These are phyloP conservation scores for Pampus argenteus DNA, from an alignment of 2,797 vertebrate species.

Conservation along the genomic window DNA sequence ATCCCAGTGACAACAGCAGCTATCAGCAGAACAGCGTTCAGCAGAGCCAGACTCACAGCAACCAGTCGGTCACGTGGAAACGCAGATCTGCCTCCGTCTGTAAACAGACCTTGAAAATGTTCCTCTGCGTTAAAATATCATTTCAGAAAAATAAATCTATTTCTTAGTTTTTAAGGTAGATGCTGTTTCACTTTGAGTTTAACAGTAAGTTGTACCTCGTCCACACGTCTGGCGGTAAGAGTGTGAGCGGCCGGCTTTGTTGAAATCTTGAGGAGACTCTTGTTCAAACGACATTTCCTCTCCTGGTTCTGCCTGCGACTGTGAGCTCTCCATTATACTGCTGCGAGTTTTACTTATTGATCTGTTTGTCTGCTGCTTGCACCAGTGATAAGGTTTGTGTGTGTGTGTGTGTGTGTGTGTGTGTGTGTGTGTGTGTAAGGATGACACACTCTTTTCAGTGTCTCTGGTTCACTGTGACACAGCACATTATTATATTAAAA, in stretches of 20 bases:
- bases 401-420: conserved; percentile 33
- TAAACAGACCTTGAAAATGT: conserved; percentile 46
- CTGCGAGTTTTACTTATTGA: conserved; percentile 52
- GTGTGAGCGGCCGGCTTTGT: conserved; percentile 1
- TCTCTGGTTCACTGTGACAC: not conserved
- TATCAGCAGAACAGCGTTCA: conserved; percentile 70
- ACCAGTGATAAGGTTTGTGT: conserved; percentile 29
- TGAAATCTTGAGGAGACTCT: conserved; percentile 38
- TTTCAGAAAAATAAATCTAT: not conserved
- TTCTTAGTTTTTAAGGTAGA: not conserved
- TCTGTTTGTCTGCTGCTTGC: conserved; percentile 54
- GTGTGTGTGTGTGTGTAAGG: conserved; percentile 17
- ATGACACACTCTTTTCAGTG: too few relatives aligned
- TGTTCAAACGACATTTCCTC: conserved; percentile 44
- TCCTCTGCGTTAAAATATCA: conserved; percentile 20
- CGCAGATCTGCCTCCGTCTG: conserved; percentile 27
- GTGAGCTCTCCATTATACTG: conserved; percentile 49
- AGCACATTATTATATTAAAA: not conserved
- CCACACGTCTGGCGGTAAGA: conserved; percentile 27
- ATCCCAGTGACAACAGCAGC: conserved; percentile 66
- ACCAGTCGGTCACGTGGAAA: conserved; percentile 56
- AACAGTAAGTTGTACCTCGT: conserved; percentile 61
- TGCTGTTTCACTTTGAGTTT: not conserved
- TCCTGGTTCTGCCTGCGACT: conserved; percentile 13
- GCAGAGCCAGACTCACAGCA: conserved; percentile 62